These are phyloP conservation scores for Macroteleia sp. DNA, from an alignment of 2,888 invertebrate species.

Conservation along the genomic window DNA sequence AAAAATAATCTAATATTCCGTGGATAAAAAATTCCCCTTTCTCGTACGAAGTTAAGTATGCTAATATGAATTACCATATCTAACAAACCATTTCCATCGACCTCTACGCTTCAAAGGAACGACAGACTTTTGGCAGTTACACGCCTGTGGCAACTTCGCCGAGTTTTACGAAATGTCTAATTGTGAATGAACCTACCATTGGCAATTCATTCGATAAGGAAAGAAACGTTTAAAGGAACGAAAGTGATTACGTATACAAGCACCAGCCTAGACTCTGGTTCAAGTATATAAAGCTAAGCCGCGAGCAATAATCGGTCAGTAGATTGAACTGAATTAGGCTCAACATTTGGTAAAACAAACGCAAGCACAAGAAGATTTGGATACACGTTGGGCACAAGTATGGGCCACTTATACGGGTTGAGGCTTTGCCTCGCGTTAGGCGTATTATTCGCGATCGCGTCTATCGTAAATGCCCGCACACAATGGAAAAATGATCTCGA, in stretches of 20 bases:
- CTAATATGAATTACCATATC: conserved; percentile 13
- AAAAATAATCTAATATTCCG: too few relatives aligned
- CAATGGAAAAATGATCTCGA: conserved; percentile 61
- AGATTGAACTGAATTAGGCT: conserved; percentile 71
- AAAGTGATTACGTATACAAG: conserved; percentile 80
- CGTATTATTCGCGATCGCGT: conserved; percentile 70
- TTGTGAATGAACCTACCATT: conserved; percentile 66
- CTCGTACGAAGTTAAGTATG: not conserved
- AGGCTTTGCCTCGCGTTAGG: conserved; percentile 72
- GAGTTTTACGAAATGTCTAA: conserved; percentile 76
- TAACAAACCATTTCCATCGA: conserved; percentile 8
- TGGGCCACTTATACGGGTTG: conserved; percentile 66
- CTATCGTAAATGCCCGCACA: conserved; percentile 71
- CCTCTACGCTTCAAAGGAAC: conserved; percentile 20
- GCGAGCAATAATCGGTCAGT: conserved; percentile 74
- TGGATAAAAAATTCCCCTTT: not conserved
- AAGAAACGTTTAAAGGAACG: conserved; percentile 70
- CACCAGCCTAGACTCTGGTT: conserved; percentile 54
- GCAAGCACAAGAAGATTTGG: not conserved
- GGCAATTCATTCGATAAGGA: conserved; percentile 44
- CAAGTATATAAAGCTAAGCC: conserved; percentile 79
- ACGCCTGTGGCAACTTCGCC: conserved; percentile 37
- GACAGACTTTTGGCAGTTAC: conserved; percentile 26
- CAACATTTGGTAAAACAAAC: conserved; percentile 51
- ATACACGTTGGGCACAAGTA: conserved; percentile 58